These are phyloP conservation scores for Pangasius macronema DNA, from an alignment of 2,797 vertebrate species.

Conservation along the genomic window DNA sequence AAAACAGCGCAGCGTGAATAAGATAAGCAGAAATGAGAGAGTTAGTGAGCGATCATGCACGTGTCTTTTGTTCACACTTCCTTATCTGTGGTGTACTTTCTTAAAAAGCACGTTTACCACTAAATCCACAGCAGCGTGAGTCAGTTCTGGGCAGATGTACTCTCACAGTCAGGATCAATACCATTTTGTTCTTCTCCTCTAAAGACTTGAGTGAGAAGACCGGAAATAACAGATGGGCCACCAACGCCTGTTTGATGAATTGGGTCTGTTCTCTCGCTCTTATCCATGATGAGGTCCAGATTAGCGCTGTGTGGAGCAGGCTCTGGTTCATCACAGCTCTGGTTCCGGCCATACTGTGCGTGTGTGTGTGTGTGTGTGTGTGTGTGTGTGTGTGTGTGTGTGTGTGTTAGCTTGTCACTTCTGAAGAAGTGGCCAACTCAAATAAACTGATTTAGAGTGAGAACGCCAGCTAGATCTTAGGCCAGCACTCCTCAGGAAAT, in stretches of 20 bases:
- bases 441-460: slow-evolving; percentile 71
- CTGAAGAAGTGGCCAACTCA: slow-evolving; percentile 65
- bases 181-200: slow-evolving; percentile 2
- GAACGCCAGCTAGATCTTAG: slow-evolving; percentile 46
- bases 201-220: neutral
- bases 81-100: neutral
- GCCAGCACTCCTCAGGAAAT: slow-evolving; percentile 69
- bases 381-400: slow-evolving; percentile 20
- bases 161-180: neutral
- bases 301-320: neutral
- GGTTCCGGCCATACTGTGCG: slow-evolving; percentile 16
- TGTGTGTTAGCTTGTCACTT: neutral
- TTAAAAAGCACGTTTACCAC: neutral
- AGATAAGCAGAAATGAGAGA: neutral
- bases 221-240: slow-evolving; percentile 3
- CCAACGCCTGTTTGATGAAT: slow-evolving; percentile 10
- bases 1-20: too few species aligned
- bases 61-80: neutral
- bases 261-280: slow-evolving; percentile 4
- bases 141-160: neutral
- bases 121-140: neutral
- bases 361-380: slow-evolving; percentile 6
- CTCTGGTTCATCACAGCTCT: neutral
- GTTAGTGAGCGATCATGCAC: neutral
- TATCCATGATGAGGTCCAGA: slow-evolving; percentile 21